A percentile compares a stretch with the other conserved stretches of the same genome.
These are phyloP conservation scores for Heliconius himera DNA, from an alignment of 1,140 invertebrate species.

Conservation along the genomic window DNA sequence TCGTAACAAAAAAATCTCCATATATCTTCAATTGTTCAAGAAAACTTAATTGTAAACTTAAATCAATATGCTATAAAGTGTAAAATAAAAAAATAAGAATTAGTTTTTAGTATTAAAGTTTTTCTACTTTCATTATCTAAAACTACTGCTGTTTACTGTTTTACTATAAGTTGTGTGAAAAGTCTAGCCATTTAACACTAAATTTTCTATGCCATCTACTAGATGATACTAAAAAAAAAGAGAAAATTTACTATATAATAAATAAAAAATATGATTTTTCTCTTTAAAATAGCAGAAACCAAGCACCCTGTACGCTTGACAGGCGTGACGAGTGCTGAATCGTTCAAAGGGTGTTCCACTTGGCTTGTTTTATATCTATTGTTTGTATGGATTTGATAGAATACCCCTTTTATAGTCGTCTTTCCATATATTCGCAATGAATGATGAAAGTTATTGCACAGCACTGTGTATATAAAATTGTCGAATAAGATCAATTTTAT, in stretches of 20 bases:
- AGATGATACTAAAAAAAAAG: too few species aligned
- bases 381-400: slow-evolving; percentile 71
- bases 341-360: slow-evolving; percentile 71
- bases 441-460: slow-evolving; percentile 20
- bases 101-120: too few species aligned
- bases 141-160: too few species aligned
- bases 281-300: slow-evolving; percentile 33
- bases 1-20: too few species aligned
- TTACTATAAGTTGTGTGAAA: too few species aligned
- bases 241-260: background rate
- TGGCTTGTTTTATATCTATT: slow-evolving; percentile 75
- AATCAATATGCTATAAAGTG: background rate
- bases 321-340: slow-evolving; percentile 65
- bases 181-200: too few species aligned
- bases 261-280: background rate
- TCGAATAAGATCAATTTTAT: slow-evolving; percentile 3
- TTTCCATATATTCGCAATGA: slow-evolving; percentile 22
- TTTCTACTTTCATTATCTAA: too few species aligned
- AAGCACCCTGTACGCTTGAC: slow-evolving; percentile 60
- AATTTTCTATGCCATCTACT: too few species aligned
- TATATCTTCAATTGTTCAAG: too few species aligned
- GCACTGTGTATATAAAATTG: slow-evolving; percentile 1
- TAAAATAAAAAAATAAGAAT: background rate
- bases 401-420: slow-evolving; percentile 55
- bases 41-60: background rate